Evolutionary conservation across 2,113 vertebrate species (phyloP).

Genomic region (Ifrita kowaldi): DNA sequence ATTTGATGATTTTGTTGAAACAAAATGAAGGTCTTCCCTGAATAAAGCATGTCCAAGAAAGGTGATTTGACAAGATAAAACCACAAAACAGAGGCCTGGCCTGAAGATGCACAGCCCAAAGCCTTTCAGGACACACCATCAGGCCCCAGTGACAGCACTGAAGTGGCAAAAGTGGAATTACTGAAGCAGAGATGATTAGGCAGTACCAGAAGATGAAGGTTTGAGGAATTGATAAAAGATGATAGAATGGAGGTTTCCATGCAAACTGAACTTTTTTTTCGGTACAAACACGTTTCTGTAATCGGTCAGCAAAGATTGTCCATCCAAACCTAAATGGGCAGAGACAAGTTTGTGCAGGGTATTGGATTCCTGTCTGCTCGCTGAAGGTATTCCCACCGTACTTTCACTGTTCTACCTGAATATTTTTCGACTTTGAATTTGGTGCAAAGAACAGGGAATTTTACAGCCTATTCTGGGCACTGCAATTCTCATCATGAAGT

Average conservation of each 20-base stretch:
- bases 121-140: neutral
- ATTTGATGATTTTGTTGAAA: neutral
- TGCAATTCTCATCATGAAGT: neutral
- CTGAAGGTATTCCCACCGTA: neutral
- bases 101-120: neutral
- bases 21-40: neutral
- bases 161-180: neutral
- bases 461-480: neutral
- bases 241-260: neutral
- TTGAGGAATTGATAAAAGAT: neutral
- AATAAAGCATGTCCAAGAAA: neutral
- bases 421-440: neutral
- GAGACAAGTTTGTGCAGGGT: neutral
- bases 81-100: fast-evolving
- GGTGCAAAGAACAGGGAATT: neutral
- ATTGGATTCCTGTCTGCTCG: neutral
- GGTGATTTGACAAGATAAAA: neutral
- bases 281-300: neutral
- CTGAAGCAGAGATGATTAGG: neutral
- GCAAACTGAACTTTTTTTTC: neutral
- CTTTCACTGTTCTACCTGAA: neutral
- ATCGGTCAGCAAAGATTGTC: neutral
- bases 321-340: neutral
- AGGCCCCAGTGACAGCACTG: fast-evolving
- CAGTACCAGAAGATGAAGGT: neutral